Percentiles rank a stretch among this genome's conserved stretches.
Evolutionary conservation across 2,888 invertebrate species (phyloP).

Genomic region (Deroplatys truncata): DNA sequence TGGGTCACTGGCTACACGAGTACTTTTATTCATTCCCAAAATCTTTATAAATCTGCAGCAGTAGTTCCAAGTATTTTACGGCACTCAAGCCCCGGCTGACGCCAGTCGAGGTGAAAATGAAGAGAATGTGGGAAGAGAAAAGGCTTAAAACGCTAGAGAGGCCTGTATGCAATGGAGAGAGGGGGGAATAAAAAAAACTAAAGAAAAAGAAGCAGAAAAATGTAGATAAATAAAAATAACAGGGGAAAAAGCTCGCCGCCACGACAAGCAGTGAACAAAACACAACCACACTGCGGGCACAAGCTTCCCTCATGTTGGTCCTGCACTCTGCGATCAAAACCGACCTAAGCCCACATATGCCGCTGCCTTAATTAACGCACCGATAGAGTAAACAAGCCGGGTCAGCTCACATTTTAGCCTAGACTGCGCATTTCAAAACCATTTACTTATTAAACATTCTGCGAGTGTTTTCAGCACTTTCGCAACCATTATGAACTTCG

Average conservation of each 20-base stretch:
- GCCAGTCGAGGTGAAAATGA: neutral
- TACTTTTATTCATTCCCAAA: too few species aligned
- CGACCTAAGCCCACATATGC: neutral
- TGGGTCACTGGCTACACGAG: too few species aligned
- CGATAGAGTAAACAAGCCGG: neutral
- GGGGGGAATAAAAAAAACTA: neutral
- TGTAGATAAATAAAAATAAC: slow-evolving; percentile 18
- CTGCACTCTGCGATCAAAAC: neutral
- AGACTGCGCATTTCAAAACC: too few species aligned
- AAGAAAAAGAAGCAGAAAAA: slow-evolving; percentile 7
- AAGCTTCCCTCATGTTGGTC: neutral
- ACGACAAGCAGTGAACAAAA: slow-evolving; percentile 14
- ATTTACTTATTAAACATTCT: too few species aligned
- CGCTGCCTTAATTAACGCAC: neutral
- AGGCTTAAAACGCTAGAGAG: neutral
- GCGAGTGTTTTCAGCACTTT: too few species aligned
- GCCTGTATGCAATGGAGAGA: neutral
- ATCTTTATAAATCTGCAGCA: too few species aligned
- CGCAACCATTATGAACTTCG: too few species aligned
- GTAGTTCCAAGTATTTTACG: too few species aligned
- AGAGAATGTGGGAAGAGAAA: neutral
- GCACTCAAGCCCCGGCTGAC: neutral
- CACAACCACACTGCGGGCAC: slow-evolving; percentile 5
- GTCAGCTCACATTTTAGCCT: too few species aligned
- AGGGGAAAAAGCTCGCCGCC: neutral